Evolutionary conservation across 2,888 invertebrate genomes (phyloP).

Genomic region (Dynastes grantii): DNA sequence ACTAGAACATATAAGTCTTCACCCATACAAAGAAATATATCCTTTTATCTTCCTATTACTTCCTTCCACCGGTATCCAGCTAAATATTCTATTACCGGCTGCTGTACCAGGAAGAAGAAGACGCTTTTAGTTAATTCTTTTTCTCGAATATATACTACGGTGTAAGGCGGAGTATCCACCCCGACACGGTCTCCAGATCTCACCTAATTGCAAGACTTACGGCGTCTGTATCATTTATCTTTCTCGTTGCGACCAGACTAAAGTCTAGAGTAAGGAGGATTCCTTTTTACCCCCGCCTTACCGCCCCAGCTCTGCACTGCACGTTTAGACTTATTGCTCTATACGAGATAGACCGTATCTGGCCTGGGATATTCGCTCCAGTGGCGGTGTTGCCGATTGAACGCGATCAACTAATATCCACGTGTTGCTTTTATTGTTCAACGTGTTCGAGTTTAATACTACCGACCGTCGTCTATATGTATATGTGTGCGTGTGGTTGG

Average conservation of each 20-base stretch:
- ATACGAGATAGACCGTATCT: background rate
- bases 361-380: background rate
- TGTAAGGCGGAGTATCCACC: no score
- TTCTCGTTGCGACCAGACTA: background rate
- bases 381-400: background rate
- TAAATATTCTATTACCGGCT: no score
- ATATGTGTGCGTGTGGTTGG: no score
- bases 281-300: background rate
- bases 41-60: no score
- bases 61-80: no score
- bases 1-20: no score
- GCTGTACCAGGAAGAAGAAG: no score
- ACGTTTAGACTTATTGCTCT: constrained; percentile 17
- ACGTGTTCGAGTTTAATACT: background rate
- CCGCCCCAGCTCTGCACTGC: background rate
- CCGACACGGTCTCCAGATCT: background rate
- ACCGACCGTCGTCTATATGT: background rate
- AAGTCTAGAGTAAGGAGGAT: background rate
- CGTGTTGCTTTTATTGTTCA: constrained; percentile 8
- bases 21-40: no score
- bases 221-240: constrained; percentile 9
- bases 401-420: background rate
- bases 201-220: constrained; percentile 14
- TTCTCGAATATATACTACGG: no score
- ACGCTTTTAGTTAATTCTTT: no score